Conservation (phyloP, 1,140 invertebrate species). For the Drosophila aff. region DNA sequence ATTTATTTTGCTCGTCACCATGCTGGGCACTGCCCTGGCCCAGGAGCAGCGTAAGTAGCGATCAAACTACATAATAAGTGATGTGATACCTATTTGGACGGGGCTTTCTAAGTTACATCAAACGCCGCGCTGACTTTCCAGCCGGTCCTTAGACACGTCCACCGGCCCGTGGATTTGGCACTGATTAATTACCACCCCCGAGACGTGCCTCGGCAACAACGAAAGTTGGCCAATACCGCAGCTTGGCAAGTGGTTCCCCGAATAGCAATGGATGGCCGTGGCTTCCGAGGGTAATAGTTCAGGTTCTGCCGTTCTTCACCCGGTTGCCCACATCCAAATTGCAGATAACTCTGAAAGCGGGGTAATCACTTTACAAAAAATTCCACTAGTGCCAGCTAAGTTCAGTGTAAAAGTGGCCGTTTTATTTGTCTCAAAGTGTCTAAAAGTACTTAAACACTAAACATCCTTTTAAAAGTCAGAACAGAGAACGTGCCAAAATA, state of each 20-base stretch:
- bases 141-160: constrained; percentile 45
- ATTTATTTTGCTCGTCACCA: constrained; percentile 58
- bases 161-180: constrained; percentile 23
- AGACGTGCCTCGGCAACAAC: constrained; percentile 50
- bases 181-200: constrained; percentile 43
- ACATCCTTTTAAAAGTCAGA: not conserved
- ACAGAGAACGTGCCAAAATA: constrained; percentile 1
- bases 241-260: constrained; percentile 10
- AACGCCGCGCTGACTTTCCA: constrained; percentile 29
- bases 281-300: constrained; percentile 27
- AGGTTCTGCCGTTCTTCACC: constrained; percentile 26
- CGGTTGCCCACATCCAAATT: not conserved
- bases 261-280: constrained; percentile 20
- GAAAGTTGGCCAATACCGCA: constrained; percentile 33
- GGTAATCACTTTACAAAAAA: constrained; percentile 3
- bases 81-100: constrained; percentile 2
- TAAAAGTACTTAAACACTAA: not conserved
- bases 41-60: constrained; percentile 73
- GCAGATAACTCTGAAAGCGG: not conserved
- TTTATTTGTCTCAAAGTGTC: not conserved
- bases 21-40: constrained; percentile 53
- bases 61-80: constrained; percentile 10
- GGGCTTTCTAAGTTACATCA: constrained; percentile 61
- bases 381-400: not conserved
- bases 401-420: not conserved